Evolutionary conservation across 1,140 invertebrate genomes (phyloP).

Genomic region (Trachymyrmex cornetzi): DNA sequence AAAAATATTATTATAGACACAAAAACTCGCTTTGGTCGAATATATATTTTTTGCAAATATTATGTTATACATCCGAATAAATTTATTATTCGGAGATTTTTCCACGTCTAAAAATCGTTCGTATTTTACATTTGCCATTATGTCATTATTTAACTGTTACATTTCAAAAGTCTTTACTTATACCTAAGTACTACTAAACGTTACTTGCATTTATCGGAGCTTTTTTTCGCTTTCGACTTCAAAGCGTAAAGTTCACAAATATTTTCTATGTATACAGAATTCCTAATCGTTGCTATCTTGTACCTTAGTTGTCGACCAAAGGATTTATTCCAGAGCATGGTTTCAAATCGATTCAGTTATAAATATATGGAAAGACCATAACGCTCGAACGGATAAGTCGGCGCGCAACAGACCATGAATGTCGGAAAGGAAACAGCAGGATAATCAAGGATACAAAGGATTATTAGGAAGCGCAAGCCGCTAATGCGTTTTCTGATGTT

Average conservation of each 20-base stretch:
- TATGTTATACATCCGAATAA: not conserved
- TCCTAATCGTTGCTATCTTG: not conserved
- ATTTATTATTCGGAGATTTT: not conserved
- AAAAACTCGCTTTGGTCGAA: no score
- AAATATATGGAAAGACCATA: not conserved
- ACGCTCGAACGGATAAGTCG: conserved; percentile 3
- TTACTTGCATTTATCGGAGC: not conserved
- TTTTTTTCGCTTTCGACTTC: not conserved
- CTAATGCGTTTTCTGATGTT: conserved; percentile 55
- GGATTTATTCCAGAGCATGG: not conserved
- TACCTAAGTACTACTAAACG: not conserved
- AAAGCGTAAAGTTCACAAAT: conserved; percentile 17
- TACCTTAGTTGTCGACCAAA: no score
- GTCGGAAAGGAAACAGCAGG: not conserved
- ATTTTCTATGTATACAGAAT: not conserved
- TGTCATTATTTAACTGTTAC: not conserved
- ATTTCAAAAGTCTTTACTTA: not conserved
- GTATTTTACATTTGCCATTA: not conserved
- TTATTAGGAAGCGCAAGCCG: conserved; percentile 25
- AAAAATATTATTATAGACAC: no score
- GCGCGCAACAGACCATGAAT: conserved; percentile 35
- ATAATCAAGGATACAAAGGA: conserved; percentile 50
- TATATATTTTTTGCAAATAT: not conserved
- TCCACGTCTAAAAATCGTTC: not conserved
- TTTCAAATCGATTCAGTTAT: not conserved